These are phyloP conservation scores for Motacilla tschutschensis DNA, from an alignment of 2,113 vertebrate genomes.

Conservation along the genomic window DNA sequence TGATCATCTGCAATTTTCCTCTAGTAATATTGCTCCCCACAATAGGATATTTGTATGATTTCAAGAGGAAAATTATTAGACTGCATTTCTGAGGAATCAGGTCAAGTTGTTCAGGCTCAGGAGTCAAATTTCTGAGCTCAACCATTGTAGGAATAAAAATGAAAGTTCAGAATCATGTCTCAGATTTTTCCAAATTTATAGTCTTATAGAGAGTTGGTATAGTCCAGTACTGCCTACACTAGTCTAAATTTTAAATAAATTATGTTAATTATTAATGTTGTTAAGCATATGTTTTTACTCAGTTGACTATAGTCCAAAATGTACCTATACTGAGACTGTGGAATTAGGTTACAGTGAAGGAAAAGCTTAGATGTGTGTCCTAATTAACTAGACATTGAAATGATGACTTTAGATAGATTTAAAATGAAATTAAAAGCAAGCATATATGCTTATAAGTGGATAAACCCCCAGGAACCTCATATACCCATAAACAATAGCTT, in stretches of 20 bases:
- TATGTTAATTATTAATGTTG: neutral
- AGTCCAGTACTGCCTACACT: neutral
- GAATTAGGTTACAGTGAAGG: neutral
- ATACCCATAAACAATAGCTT: neutral
- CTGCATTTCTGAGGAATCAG: neutral
- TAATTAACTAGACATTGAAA: neutral
- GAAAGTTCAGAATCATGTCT: neutral
- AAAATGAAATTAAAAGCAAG: neutral
- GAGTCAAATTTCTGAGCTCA: neutral
- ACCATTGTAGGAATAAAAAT: neutral
- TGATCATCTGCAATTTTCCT: neutral
- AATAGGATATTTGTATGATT: neutral
- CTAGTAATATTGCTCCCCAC: neutral
- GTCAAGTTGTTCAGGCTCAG: neutral
- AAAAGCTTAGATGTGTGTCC: neutral
- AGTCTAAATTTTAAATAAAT: neutral
- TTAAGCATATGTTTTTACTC: neutral
- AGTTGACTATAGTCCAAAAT: neutral
- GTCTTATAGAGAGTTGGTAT: neutral
- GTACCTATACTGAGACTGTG: neutral
- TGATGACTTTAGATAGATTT: neutral
- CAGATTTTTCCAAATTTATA: neutral
- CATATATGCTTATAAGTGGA: neutral
- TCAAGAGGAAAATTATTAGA: neutral
- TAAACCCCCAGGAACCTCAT: neutral